Base-by-base conservation (phyloP, 2,113 vertebrate species). In the Orientallactaga bullata region DNA sequence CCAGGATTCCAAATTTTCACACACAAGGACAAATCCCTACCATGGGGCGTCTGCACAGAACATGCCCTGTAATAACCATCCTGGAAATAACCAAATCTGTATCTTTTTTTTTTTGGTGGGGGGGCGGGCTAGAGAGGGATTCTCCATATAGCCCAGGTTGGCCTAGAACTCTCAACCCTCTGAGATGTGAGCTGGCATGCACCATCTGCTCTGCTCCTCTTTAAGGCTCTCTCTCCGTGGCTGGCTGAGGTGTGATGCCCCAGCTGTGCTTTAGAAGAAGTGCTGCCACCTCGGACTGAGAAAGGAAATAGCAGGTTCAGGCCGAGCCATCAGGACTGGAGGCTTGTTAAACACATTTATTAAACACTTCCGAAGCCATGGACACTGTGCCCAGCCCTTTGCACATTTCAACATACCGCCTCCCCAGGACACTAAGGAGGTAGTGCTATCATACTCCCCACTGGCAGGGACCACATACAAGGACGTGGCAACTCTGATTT, bases 391-490 rank as follows among this genome's bases (percentile, higher is more conserved):
- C 21, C 4, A 93, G 77, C 21, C 35, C 78, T 95, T 51, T 81
- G 73, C 17, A 28, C 23, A 51, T 83, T 73, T 89, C 85, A 58
- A 35, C 81, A 76, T 20, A 35, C 32, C 71, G 60, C 69, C 60
- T 74, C 82, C 90, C 72, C 60, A 80, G 37, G 82, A 90, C 73
- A 92, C n/a, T 61, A 74, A 80, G 77, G 95, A 95, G 76, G 94
- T 84, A 69, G 83, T 32, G 42, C 66, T 76, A 28, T 71, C 61
- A 17, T 42, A 83, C 85, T 65, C 39, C 90, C 72, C 94, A 88
- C 47, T 65, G 78, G 86, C 39, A 35, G 63, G 80, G 77, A 51
- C 79, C 85, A 94, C 94, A 93, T 42, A 80, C 23, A 58, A 95
- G 87, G 16, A 3, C 35, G 16, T 11, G 71, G 73, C 63, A 74